Base-by-base conservation (phyloP, 1,140 invertebrate species). In the Bathynomus jamesi region DNA sequence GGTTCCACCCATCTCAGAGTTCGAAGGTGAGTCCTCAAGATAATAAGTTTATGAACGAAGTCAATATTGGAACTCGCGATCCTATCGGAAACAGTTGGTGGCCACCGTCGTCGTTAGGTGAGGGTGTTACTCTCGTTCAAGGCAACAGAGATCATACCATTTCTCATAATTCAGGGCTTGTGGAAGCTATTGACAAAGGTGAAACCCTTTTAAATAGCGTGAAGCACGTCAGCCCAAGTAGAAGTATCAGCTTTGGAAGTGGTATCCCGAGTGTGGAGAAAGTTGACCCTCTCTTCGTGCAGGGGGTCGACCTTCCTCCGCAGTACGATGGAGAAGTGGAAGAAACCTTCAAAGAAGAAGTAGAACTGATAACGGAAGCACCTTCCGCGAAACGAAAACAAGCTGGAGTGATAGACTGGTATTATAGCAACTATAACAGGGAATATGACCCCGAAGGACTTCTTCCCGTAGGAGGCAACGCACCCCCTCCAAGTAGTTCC, bases 351-450 rank as follows among this genome's bases (percentile, higher is more conserved):
- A n/a, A n/a, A n/a, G 31, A 8, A 17, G 21, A 40, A 21, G 27
- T 28, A 13, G n/a, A 2, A 40, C 30, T 8, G 10, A 29, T 21
- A 10, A 30, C n/a, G 27, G 31, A 24, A 11, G 27, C 25, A 13
- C 28, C 21, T 13, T 40, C 30, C 24, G 63, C n/a, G 62, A 4
- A 31, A 27, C 11, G 40, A 29, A 25, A 24, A 40, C 13, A 21
- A 29, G 24, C 7, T 25, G 31, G 31, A 5, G 25, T 60, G 13
- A 68, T 70, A 4, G 61, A 73, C 65, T 76, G 75, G 75, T 76
- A 76, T 31, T 76, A 74, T 27, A 73, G 70, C 46, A 76, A 76
- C 31, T 76, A 76, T 67, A 61, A 64, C 66, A 32, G 66, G 13
- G 71, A 73, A 46, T 71, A 74, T 21, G 63, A 63, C 17, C 70